Conservation (phyloP, 2,888 invertebrate species). For the Meandrusa payeni region DNA sequence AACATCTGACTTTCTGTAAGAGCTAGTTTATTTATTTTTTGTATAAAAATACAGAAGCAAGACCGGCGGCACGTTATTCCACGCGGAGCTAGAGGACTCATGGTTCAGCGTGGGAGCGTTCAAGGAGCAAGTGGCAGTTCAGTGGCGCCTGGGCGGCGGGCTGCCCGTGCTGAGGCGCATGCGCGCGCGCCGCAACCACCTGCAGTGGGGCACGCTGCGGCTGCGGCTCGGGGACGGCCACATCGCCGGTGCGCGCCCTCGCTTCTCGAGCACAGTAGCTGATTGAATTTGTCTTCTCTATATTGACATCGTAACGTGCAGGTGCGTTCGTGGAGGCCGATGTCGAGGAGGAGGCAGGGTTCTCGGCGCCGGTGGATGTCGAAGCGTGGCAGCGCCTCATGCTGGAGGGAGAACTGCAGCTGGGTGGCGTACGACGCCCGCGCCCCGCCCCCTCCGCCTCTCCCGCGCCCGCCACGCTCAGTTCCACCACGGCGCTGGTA, state of each 20-base stretch:
- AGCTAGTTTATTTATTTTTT: too few species aligned
- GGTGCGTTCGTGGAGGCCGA: constrained; percentile 72
- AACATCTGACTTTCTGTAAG: too few species aligned
- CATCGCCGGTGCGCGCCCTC: constrained; percentile 32
- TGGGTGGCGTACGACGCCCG: constrained; percentile 53
- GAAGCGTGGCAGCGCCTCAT: constrained; percentile 74
- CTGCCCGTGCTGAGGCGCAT: constrained; percentile 43
- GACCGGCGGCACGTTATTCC: constrained; percentile 89
- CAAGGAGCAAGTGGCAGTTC: constrained; percentile 84
- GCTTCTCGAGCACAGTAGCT: too few species aligned
- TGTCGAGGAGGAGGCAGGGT: constrained; percentile 73
- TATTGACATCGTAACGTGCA: constrained; percentile 3
- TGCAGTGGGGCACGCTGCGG: constrained; percentile 41
- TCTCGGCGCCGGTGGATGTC: constrained; percentile 70
- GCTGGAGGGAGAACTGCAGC: constrained; percentile 58
- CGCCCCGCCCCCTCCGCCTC: constrained; percentile 28
- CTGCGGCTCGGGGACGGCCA: constrained; percentile 31
- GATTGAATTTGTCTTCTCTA: too few species aligned
- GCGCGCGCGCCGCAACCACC: constrained; percentile 49
- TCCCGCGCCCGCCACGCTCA: constrained; percentile 28
- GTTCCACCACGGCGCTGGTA: constrained; percentile 21
- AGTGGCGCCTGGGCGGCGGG: constrained; percentile 81
- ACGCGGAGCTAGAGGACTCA: constrained; percentile 72
- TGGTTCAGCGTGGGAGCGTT: constrained; percentile 86
- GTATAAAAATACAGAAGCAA: constrained; percentile 74